These are phyloP conservation scores for Chanos chanos DNA, from an alignment of 2,797 vertebrate species.

Conservation along the genomic window DNA sequence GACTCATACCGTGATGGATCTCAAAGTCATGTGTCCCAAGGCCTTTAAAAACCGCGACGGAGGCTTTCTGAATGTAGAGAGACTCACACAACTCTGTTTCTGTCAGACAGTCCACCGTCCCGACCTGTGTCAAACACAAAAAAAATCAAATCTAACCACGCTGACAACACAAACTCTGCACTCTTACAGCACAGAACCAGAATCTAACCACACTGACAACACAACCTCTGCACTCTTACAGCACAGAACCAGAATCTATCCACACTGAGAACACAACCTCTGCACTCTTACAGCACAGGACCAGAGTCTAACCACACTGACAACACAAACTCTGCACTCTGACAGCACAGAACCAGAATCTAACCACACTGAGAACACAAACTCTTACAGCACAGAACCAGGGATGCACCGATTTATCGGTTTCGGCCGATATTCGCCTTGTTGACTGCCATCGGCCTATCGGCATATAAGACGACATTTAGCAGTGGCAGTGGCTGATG, in stretches of 20 bases:
- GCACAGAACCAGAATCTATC: background rate
- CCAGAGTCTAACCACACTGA: background rate
- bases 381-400: too few species aligned
- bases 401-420: too few species aligned
- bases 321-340: background rate
- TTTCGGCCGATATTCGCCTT: too few species aligned
- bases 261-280: background rate
- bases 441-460: too few species aligned
- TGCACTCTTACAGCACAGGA: conserved; percentile 15
- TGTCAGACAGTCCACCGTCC: conserved; percentile 81
- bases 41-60: conserved; percentile 91
- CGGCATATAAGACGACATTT: too few species aligned
- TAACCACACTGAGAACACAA: background rate
- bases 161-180: background rate
- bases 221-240: conserved; percentile 6
- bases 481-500: too few species aligned
- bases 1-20: conserved; percentile 88
- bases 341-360: too few species aligned
- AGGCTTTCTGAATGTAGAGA: conserved; percentile 85
- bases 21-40: conserved; percentile 90
- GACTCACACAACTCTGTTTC: conserved; percentile 78
- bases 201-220: background rate
- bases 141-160: background rate
- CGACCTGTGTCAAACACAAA: conserved; percentile 73
- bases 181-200: conserved; percentile 7